These are phyloP conservation scores for Clusia tigrina DNA, from an alignment of 2,888 invertebrate genomes.

Conservation along the genomic window DNA sequence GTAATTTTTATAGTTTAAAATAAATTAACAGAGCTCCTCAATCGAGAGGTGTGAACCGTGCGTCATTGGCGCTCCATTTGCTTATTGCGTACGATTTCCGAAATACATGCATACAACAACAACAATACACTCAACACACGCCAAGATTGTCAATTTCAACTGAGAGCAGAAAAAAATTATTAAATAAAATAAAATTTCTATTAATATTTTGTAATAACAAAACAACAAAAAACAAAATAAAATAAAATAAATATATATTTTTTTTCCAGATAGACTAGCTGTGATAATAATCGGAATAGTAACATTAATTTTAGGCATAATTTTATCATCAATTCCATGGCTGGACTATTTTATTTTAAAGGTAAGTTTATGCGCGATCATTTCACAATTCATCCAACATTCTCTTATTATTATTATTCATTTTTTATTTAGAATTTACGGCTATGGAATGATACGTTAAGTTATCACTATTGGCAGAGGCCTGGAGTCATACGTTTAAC, in stretches of 20 bases:
- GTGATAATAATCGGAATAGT: slow-evolving; percentile 82
- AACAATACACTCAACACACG: too few relatives aligned
- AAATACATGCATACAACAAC: too few relatives aligned
- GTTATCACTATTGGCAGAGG: slow-evolving; percentile 89
- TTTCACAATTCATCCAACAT: not conserved
- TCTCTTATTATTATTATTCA: not conserved
- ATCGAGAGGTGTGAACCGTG: slow-evolving; percentile 5
- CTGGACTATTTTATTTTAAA: slow-evolving; percentile 85
- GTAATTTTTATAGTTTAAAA: too few relatives aligned
- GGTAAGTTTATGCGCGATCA: slow-evolving; percentile 65
- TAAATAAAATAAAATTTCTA: not conserved
- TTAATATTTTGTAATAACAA: not conserved
- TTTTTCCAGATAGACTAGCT: slow-evolving; percentile 78
- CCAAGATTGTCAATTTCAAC: too few relatives aligned
- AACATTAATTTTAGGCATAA: slow-evolving; percentile 80
- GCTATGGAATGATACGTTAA: slow-evolving; percentile 83
- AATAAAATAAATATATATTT: not conserved
- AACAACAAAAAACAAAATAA: not conserved
- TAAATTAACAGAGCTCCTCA: not conserved
- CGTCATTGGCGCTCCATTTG: not conserved
- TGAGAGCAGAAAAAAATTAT: not conserved
- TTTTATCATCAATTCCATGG: slow-evolving; percentile 87
- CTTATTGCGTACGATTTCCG: not conserved
- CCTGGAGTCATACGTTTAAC: slow-evolving; percentile 84
- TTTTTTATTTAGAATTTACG: slow-evolving; percentile 73